A percentile compares a stretch with the other conserved stretches of the same genome.
Evolutionary conservation across 2,888 invertebrate genomes (phyloP).

Genomic region (Orchestes rusci): DNA sequence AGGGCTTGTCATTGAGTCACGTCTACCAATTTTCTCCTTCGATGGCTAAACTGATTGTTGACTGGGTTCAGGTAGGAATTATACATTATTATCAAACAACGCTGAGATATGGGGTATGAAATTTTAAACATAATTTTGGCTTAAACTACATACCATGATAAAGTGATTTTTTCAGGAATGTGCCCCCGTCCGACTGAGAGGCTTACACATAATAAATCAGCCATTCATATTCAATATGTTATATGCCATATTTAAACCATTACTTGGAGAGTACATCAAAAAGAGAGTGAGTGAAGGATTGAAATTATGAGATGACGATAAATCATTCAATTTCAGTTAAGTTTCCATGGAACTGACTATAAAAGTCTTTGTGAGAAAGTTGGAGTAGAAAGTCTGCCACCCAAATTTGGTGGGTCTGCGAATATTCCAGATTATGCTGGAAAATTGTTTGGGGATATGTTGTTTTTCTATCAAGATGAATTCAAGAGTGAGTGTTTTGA

Average conservation of each 20-base stretch:
- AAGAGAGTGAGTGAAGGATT: constrained; percentile 58
- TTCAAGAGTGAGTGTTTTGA: constrained; percentile 52
- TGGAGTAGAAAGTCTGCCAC: constrained; percentile 53
- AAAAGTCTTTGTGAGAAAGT: constrained; percentile 54
- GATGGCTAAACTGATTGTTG: constrained; percentile 64
- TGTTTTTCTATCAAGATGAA: constrained; percentile 57
- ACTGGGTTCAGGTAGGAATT: constrained; percentile 62
- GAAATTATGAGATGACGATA: too few relatives aligned
- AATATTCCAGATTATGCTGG: constrained; percentile 58
- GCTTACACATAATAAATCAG: constrained; percentile 82
- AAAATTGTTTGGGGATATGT: constrained; percentile 57
- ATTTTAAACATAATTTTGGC: not conserved
- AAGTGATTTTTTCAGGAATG: constrained; percentile 58
- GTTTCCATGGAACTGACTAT: constrained; percentile 66
- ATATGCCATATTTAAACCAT: constrained; percentile 81
- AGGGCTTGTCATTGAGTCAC: constrained; percentile 64
- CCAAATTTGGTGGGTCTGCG: constrained; percentile 59
- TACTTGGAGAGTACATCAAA: constrained; percentile 74
- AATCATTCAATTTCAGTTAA: constrained; percentile 45
- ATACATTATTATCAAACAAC: too few relatives aligned
- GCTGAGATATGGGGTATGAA: not conserved
- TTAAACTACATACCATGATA: not conserved
- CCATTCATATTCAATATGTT: constrained; percentile 80
- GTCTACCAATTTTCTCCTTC: constrained; percentile 69
- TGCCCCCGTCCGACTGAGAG: constrained; percentile 75